Evolutionary conservation across 1,140 invertebrate genomes (phyloP), one percentile per base, ranked within the genome.

Genomic region (Lysiphlebus fabarum): DNA sequence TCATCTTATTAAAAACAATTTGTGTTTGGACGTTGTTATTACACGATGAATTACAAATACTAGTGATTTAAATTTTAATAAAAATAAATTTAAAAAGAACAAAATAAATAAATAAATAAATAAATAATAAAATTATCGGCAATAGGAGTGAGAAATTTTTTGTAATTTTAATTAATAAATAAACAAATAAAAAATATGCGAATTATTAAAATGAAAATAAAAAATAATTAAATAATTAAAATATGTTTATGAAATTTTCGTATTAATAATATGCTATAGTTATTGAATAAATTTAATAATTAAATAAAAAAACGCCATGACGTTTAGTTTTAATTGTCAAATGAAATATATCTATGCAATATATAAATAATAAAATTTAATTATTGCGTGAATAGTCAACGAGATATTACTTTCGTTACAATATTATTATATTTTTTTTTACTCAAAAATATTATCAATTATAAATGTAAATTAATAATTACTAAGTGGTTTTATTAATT

Each of bases 151-250:
- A 56, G 12, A 47, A 14, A 56, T 12, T 48, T 56, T 56, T 8
- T 37, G 38, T 37, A 12, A 38, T 51, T 38, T 36, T 33, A 51
- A 8, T 38, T 33, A 38, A 51, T 51, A 6, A 40, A 9, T 38
- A 38, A 38, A 36, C 6, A 4, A n/a, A 26, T 2, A 42, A 40
- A 54, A 54, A 42, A 40, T 54, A 41, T 44, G 26, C 5, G 34
- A 41, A 34, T 43, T 49, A 62, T 68, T 61, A 66, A 67, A 56
- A 67, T 67, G 67, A 64, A 65, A 58, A 26, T 26, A 26, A 26
- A 26, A 26, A 26, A 26, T 26, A n/a, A n/a, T n/a, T n/a, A 26
- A 26, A 26, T 26, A 26, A 26, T 2, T 26, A 2, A 26, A 26
- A 26, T 26, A 26, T 26, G 17, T 26, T 26, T 26, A 26, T 26